Conservation (phyloP, 37 sponge, comb jelly and placozoan genomes). For the Axinella damicornis region DNA sequence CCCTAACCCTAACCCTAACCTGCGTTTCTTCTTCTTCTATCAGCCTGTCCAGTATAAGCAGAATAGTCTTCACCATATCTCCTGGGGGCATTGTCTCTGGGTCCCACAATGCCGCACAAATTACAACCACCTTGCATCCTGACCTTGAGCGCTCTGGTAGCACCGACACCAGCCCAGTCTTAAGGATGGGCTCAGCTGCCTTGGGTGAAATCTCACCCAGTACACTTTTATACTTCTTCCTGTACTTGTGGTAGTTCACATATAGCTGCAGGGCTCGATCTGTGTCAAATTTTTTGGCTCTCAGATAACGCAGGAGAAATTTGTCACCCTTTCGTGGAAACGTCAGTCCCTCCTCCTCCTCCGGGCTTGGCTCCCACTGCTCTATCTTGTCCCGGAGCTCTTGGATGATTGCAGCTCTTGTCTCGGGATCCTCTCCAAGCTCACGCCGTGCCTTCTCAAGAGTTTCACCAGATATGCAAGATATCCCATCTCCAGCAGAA, state of each 20-base stretch:
- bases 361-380: constrained; percentile 9
- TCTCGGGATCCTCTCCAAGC: constrained; percentile 39
- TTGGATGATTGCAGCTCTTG: neutral
- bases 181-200: constrained; percentile 6
- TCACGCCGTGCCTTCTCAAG: constrained; percentile 64
- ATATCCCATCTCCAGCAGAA: neutral
- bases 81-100: neutral
- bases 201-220: constrained; percentile 36
- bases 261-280: constrained; percentile 45
- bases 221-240: constrained; percentile 46
- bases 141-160: constrained; percentile 13
- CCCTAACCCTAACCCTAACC: constrained; percentile 70
- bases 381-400: constrained; percentile 10
- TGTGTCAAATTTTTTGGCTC: constrained; percentile 72
- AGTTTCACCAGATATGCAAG: constrained; percentile 34
- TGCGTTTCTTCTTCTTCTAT: constrained; percentile 78
- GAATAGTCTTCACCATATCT: constrained; percentile 3
- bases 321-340: constrained; percentile 45
- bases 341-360: constrained; percentile 12
- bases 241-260: constrained; percentile 56
- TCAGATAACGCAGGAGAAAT: constrained; percentile 67
- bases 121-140: constrained; percentile 14
- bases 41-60: constrained; percentile 57
- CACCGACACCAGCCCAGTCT: constrained; percentile 23
- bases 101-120: neutral